Conservation (phyloP, 23 tunicate species). For the Styela clava region DNA sequence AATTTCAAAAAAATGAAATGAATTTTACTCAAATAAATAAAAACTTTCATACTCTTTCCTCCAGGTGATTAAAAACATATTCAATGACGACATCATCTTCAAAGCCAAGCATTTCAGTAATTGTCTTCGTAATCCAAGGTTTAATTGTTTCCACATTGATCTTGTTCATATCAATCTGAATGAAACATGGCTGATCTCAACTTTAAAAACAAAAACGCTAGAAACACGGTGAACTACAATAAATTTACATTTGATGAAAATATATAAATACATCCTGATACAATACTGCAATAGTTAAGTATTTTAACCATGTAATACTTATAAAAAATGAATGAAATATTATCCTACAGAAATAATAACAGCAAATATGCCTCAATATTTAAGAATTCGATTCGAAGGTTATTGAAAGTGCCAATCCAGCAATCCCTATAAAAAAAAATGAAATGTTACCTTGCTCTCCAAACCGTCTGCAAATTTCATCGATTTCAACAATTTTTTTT, state of each 20-base stretch:
- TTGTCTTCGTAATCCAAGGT: conserved; percentile 80
- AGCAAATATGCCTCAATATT: too few relatives aligned
- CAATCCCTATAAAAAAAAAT: background rate
- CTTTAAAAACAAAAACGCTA: too few relatives aligned
- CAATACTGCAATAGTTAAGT: background rate
- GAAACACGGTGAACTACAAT: background rate
- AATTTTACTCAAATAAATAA: too few relatives aligned
- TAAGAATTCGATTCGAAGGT: too few relatives aligned
- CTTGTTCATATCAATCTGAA: conserved; percentile 72
- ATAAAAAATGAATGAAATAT: too few relatives aligned
- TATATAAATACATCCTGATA: background rate
- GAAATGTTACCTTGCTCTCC: conserved; percentile 42
- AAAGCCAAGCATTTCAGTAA: conserved; percentile 83
- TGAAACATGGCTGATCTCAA: background rate
- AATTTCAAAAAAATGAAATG: too few relatives aligned
- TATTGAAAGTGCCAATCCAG: too few relatives aligned
- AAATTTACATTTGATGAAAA: background rate
- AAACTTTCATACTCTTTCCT: conserved; percentile 46
- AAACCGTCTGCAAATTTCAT: conserved; percentile 95
- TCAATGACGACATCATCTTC: conserved; percentile 97
- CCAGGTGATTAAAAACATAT: conserved; percentile 66
- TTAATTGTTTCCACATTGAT: conserved; percentile 77
- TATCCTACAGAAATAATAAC: too few relatives aligned
- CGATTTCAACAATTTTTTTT: conserved; percentile 88
- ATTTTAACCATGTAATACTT: background rate